Evolutionary conservation across 2,113 vertebrate species (phyloP).

Genomic region (Steatornis caripensis): DNA sequence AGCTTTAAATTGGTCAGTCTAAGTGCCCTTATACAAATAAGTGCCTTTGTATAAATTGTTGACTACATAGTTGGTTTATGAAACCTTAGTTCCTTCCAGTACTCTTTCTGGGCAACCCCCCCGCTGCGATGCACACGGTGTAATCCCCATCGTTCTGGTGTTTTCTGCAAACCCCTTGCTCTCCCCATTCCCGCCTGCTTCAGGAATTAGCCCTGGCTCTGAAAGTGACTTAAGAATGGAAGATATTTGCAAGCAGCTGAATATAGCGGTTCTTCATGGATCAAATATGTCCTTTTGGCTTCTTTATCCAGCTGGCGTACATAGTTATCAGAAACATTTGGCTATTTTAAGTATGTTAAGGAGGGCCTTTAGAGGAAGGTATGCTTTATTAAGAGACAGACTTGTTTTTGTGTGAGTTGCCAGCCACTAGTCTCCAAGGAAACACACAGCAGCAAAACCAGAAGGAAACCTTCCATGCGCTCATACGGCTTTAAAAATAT

Average conservation of each 20-base stretch:
- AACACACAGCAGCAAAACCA: background rate
- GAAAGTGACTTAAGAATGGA: background rate
- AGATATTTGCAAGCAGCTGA: background rate
- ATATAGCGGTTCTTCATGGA: background rate
- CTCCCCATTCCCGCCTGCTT: background rate
- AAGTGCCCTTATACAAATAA: background rate
- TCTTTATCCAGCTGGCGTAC: conserved; percentile 23
- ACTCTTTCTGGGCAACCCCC: background rate
- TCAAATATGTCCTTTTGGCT: conserved; percentile 27
- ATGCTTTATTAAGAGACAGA: background rate
- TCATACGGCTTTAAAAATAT: background rate
- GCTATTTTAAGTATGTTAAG: conserved; percentile 8
- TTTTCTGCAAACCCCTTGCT: background rate
- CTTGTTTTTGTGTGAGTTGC: background rate
- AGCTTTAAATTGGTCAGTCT: background rate
- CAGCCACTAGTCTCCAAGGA: background rate
- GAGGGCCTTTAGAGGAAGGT: background rate
- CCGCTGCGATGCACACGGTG: background rate
- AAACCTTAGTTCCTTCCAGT: background rate
- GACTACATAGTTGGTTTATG: background rate
- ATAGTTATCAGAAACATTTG: background rate
- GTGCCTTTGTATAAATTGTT: background rate
- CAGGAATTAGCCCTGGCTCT: background rate
- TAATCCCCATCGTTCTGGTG: background rate
- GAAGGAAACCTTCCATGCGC: background rate